Conservation (phyloP, 2,888 invertebrate genomes). For the Melieria picta region DNA sequence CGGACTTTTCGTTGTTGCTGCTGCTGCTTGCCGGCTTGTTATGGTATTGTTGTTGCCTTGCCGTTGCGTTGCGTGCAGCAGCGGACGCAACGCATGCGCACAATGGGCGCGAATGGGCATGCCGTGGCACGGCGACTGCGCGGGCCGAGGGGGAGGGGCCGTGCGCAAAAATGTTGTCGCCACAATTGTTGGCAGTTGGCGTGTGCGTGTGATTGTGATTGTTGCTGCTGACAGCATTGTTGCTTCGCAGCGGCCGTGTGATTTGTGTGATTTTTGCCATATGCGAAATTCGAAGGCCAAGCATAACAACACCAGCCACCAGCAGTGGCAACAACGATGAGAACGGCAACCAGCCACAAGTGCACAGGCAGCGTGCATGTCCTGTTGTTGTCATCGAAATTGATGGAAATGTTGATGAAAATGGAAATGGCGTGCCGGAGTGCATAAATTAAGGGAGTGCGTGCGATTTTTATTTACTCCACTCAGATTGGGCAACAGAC, state of each 20-base stretch:
- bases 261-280: neutral
- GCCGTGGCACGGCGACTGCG: neutral
- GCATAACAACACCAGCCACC: conserved; percentile 10
- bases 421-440: no score
- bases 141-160: no score
- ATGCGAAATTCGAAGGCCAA: conserved; percentile 6
- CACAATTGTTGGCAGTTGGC: conserved; percentile 12
- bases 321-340: conserved; percentile 11
- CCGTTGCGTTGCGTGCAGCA: conserved; percentile 29
- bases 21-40: conserved; percentile 10
- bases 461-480: no score
- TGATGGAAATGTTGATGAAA: no score
- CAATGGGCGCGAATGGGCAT: neutral
- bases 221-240: conserved; percentile 2
- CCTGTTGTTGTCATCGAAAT: neutral
- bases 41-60: neutral
- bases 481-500: no score
- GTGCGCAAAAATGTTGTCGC: no score
- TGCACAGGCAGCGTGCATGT: neutral
- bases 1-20: conserved; percentile 53
- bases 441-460: no score
- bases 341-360: neutral
- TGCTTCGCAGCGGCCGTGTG: neutral
- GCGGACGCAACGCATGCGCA: neutral
- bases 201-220: neutral